phyloP scores from a whole-genome alignment of 2,797 vertebrate genomes.

The Ataeniobius toweri region DNA sequence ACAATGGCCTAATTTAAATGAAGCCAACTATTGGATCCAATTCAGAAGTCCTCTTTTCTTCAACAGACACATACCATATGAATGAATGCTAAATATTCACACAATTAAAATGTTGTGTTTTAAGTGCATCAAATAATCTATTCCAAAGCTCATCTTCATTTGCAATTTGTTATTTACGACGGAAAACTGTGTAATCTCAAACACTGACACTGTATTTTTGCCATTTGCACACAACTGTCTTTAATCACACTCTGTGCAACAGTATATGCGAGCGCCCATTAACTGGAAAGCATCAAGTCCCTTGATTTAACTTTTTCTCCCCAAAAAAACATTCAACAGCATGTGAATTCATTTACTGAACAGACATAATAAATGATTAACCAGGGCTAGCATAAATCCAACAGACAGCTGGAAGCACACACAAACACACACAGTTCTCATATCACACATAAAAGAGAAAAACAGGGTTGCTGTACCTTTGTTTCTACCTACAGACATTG shows the following conservation, averaged over 20 bases:
- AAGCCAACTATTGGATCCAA: slow-evolving; percentile 56
- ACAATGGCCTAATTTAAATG: slow-evolving; percentile 42
- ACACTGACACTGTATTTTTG: slow-evolving; percentile 20
- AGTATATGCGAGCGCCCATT: slow-evolving; percentile 18
- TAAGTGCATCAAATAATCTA: slow-evolving; percentile 41
- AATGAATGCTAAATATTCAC: slow-evolving; percentile 21
- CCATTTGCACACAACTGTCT: slow-evolving; percentile 19
- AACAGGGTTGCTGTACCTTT: slow-evolving; percentile 89
- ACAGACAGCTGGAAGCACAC: slow-evolving; percentile 11
- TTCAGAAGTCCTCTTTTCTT: slow-evolving; percentile 46
- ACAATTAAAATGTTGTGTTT: slow-evolving; percentile 37
- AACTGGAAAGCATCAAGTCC: slow-evolving; percentile 30
- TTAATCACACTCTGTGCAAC: slow-evolving; percentile 36
- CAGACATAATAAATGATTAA: slow-evolving; percentile 54
- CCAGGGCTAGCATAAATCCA: slow-evolving; percentile 30
- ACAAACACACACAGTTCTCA: slow-evolving; percentile 5
- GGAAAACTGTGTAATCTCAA: slow-evolving; percentile 15
- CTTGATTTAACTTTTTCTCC: slow-evolving; percentile 23
- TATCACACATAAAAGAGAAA: slow-evolving; percentile 30
- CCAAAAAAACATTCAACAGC: slow-evolving; percentile 22
- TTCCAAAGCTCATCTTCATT: background rate
- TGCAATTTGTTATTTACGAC: slow-evolving; percentile 21
- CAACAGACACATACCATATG: slow-evolving; percentile 3
- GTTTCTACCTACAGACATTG: slow-evolving; percentile 91
- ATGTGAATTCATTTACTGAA: slow-evolving; percentile 45